Percentiles rank a stretch among this genome's conserved stretches.
These are phyloP conservation scores for Lasioglossum lativentre DNA, from an alignment of 2,888 invertebrate species.

Conservation along the genomic window DNA sequence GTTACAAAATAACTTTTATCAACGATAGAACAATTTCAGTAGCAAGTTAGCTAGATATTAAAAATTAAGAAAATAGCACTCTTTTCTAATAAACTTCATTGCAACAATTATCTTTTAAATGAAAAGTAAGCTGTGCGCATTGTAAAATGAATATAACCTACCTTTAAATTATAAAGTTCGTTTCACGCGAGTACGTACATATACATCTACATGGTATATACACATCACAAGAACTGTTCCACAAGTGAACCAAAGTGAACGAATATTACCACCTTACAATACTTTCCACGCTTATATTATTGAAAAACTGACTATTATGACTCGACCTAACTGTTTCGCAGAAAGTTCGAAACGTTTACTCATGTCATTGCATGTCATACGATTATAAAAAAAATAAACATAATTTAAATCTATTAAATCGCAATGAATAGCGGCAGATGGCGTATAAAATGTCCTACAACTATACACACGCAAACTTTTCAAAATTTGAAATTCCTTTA, in stretches of 20 bases:
- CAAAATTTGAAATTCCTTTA: neutral
- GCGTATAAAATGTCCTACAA: slow-evolving; percentile 10
- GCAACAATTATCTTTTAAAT: neutral
- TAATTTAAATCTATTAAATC: slow-evolving; percentile 43
- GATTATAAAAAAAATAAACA: slow-evolving; percentile 45
- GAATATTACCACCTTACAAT: slow-evolving; percentile 6
- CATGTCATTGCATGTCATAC: slow-evolving; percentile 2
- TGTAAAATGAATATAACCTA: slow-evolving; percentile 62
- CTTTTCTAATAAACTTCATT: neutral
- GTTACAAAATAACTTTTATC: slow-evolving; percentile 31
- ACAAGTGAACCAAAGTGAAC: slow-evolving; percentile 4
- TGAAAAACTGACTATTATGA: slow-evolving; percentile 7
- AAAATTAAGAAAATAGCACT: neutral
- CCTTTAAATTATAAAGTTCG: slow-evolving; percentile 52
- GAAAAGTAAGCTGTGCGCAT: slow-evolving; percentile 18
- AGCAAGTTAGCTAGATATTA: neutral
- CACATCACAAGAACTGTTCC: slow-evolving; percentile 1
- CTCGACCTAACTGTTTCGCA: slow-evolving; percentile 23
- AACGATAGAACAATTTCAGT: neutral
- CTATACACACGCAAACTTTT: neutral
- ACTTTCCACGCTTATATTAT: neutral
- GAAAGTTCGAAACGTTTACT: slow-evolving; percentile 22
- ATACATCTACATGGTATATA: slow-evolving; percentile 27
- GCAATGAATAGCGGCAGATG: slow-evolving; percentile 38
- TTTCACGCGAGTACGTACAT: slow-evolving; percentile 38